Conservation (phyloP, 2,888 invertebrate species). For the Syrista parreyssii region DNA sequence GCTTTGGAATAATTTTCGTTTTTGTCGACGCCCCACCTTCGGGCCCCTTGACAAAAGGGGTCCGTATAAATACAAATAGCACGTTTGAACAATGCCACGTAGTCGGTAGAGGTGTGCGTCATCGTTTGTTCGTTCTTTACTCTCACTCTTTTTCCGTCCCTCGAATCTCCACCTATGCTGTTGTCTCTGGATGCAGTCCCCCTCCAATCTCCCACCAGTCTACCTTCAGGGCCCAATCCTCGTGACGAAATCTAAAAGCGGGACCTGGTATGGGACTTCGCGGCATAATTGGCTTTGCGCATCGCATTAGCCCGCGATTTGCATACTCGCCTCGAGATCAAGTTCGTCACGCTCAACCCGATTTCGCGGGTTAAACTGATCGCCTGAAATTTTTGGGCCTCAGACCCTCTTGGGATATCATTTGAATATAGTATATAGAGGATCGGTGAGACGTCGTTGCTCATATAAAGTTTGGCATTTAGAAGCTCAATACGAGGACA, state of each 20-base stretch:
- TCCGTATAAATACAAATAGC: constrained; percentile 60
- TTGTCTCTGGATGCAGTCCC: constrained; percentile 36
- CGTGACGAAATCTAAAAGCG: constrained; percentile 4
- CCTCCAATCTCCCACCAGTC: constrained; percentile 15
- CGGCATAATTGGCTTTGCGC: constrained; percentile 62
- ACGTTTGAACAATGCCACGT: constrained; percentile 54
- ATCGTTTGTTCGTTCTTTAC: background rate
- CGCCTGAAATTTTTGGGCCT: background rate
- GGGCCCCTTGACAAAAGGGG: constrained; percentile 48
- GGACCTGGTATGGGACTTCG: constrained; percentile 31
- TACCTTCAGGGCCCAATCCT: constrained; percentile 29
- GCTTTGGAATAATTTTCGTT: constrained; percentile 39
- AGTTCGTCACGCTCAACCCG: constrained; percentile 59
- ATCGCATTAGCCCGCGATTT: constrained; percentile 54
- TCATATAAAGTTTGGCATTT: background rate
- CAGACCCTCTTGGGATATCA: background rate
- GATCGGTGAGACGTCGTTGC: background rate
- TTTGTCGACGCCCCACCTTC: constrained; percentile 40
- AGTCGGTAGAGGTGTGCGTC: constrained; percentile 28
- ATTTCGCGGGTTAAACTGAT: background rate
- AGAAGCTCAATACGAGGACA: background rate
- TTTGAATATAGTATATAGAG: background rate
- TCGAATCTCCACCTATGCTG: constrained; percentile 45
- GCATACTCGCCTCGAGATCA: constrained; percentile 61
- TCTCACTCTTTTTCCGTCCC: background rate